These are phyloP conservation scores for Drosophila nr. perissopoda DNA, from an alignment of 2,888 invertebrate genomes.

Conservation along the genomic window DNA sequence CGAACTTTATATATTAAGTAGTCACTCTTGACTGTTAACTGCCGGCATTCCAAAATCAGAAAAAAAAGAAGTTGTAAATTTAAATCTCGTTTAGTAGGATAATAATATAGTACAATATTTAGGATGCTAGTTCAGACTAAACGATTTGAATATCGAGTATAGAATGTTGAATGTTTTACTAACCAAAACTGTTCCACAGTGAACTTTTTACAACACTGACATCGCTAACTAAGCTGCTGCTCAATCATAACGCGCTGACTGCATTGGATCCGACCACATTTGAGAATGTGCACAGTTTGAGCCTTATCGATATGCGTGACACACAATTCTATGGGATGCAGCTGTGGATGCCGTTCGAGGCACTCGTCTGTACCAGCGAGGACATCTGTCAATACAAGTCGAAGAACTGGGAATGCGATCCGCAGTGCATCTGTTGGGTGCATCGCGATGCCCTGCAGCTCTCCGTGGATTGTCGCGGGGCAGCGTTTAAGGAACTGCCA, in stretches of 20 bases:
- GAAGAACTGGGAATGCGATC: slow-evolving; percentile 84
- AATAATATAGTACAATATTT: neutral
- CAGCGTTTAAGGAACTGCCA: slow-evolving; percentile 84
- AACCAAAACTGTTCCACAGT: slow-evolving; percentile 71
- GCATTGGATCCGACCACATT: slow-evolving; percentile 85
- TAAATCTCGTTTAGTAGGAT: neutral
- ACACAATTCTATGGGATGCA: slow-evolving; percentile 85
- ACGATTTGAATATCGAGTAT: neutral
- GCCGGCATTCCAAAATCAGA: neutral
- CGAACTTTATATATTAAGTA: neutral
- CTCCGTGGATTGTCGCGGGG: slow-evolving; percentile 86
- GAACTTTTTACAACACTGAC: slow-evolving; percentile 81
- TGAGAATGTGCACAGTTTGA: slow-evolving; percentile 85
- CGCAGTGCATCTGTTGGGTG: slow-evolving; percentile 85
- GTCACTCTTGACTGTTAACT: neutral
- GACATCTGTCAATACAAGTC: slow-evolving; percentile 86
- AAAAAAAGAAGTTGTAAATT: neutral
- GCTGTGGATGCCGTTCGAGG: slow-evolving; percentile 53
- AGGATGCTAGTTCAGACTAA: neutral
- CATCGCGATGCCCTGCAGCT: slow-evolving; percentile 81
- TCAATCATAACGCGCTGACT: slow-evolving; percentile 85
- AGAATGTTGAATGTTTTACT: neutral
- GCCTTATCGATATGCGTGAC: slow-evolving; percentile 85
- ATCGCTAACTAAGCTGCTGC: slow-evolving; percentile 85
- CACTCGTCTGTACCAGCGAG: slow-evolving; percentile 51